phyloP scores from a whole-genome alignment of 1,140 invertebrate species.

The Gryllus bimaculatus region DNA sequence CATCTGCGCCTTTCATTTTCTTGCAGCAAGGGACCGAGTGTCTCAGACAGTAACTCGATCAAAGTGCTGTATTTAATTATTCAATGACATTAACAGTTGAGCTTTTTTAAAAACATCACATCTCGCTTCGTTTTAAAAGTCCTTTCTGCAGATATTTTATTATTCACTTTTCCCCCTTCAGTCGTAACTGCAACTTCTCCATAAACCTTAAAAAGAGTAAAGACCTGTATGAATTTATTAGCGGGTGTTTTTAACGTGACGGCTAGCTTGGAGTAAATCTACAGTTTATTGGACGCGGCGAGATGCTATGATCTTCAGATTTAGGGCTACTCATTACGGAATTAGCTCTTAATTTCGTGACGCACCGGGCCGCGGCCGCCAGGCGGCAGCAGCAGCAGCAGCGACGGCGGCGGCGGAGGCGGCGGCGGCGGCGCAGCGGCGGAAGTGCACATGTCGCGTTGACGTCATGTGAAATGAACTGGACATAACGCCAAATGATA shows the following conservation, averaged over 20 bases:
- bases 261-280: neutral
- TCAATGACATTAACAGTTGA: neutral
- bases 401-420: too few species aligned
- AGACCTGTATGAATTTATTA: neutral
- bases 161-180: neutral
- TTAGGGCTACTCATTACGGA: neutral
- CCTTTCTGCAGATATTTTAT: neutral
- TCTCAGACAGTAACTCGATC: neutral
- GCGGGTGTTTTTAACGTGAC: neutral
- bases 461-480: too few species aligned
- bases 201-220: neutral
- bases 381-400: too few species aligned
- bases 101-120: neutral
- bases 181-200: neutral
- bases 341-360: neutral
- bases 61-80: constrained; percentile 1
- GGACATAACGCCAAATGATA: too few species aligned
- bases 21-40: too few species aligned
- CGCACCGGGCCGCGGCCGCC: neutral
- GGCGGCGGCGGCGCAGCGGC: too few species aligned
- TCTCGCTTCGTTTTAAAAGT: neutral
- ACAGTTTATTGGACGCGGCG: neutral
- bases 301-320: neutral
- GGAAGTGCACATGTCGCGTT: neutral
- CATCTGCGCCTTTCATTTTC: neutral